These are phyloP conservation scores for Drymonia ruficornis DNA, from an alignment of 2,888 invertebrate species.

Conservation along the genomic window DNA sequence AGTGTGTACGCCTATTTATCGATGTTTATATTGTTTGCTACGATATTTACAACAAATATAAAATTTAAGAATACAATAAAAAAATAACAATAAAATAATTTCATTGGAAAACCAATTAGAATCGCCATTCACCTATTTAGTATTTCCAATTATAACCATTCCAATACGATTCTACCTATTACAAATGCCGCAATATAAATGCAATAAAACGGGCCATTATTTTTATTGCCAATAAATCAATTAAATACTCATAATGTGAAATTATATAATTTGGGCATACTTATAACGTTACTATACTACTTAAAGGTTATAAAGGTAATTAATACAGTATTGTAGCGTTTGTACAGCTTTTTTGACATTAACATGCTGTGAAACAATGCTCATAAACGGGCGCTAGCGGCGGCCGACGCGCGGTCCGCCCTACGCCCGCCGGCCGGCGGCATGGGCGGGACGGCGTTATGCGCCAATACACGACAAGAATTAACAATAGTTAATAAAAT, in stretches of 20 bases:
- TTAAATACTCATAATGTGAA: conserved; percentile 36
- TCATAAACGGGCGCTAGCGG: conserved; percentile 38
- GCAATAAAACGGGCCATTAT: conserved; percentile 55
- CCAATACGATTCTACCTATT: conserved; percentile 32
- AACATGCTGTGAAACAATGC: conserved; percentile 48
- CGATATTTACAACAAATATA: too few relatives aligned
- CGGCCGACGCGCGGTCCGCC: conserved; percentile 26
- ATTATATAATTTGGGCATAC: conserved; percentile 30
- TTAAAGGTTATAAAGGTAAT: conserved; percentile 25
- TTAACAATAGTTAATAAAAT: background rate
- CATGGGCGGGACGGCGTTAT: conserved; percentile 30
- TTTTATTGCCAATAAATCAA: conserved; percentile 54
- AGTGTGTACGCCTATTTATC: too few relatives aligned
- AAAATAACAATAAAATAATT: background rate
- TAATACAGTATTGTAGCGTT: conserved; percentile 30
- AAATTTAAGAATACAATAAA: background rate
- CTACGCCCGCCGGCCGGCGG: conserved; percentile 25
- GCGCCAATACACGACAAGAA: background rate
- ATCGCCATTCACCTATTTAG: conserved; percentile 19
- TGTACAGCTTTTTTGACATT: conserved; percentile 32
- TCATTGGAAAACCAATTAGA: background rate
- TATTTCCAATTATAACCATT: conserved; percentile 37
- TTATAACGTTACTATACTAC: conserved; percentile 9
- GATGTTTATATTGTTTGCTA: too few relatives aligned
- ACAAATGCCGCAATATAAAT: conserved; percentile 49